These are phyloP conservation scores for Automeris io DNA, from an alignment of 2,888 invertebrate species.

Conservation along the genomic window DNA sequence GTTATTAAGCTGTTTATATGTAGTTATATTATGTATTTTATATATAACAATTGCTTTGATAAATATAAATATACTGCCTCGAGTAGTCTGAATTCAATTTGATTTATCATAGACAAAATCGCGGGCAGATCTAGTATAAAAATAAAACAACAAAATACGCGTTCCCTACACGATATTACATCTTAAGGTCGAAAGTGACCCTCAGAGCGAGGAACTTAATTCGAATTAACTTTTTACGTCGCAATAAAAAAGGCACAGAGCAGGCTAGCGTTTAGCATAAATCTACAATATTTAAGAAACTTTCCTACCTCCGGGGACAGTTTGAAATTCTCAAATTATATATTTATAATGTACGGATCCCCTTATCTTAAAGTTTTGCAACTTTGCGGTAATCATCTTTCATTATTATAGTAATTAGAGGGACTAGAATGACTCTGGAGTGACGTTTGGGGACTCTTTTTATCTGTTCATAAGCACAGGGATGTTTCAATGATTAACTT, in stretches of 20 bases:
- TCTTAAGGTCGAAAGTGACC: constrained; percentile 14
- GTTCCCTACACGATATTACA: not conserved
- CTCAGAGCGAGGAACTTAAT: constrained; percentile 42
- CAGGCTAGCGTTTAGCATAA: constrained; percentile 54
- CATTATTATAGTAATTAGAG: constrained; percentile 21
- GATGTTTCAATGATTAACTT: no score
- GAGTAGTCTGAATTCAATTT: no score
- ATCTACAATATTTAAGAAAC: constrained; percentile 60
- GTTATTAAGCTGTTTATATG: no score
- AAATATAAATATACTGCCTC: no score
- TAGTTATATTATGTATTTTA: no score
- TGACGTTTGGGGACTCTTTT: constrained; percentile 14
- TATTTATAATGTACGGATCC: constrained; percentile 32
- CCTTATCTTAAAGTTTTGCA: constrained; percentile 20
- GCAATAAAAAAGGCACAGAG: constrained; percentile 40
- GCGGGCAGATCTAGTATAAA: no score
- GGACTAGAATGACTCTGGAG: constrained; percentile 10
- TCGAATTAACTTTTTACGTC: constrained; percentile 52
- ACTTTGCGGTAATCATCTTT: constrained; percentile 17
- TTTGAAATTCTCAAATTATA: constrained; percentile 33
- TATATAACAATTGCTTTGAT: no score
- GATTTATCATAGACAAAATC: no score
- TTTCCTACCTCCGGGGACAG: constrained; percentile 39
- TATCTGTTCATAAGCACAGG: no score
- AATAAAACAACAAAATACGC: constrained; percentile 3